phyloP scores from a whole-genome alignment of 1,140 invertebrate species.

The Lordiphosa collinella region DNA sequence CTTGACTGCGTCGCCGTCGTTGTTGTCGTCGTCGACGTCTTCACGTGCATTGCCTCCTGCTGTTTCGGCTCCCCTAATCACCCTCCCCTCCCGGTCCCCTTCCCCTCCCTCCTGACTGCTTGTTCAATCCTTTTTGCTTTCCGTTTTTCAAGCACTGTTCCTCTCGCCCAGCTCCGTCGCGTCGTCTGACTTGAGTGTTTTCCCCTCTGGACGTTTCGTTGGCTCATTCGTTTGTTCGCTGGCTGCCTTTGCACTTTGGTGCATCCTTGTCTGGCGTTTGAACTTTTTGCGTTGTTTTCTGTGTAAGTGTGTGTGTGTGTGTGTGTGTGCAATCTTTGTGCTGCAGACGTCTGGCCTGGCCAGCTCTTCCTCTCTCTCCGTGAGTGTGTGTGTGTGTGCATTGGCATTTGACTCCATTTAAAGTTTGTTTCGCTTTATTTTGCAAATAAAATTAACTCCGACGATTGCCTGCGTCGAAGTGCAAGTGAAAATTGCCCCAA shows the following conservation, averaged over 20 bases:
- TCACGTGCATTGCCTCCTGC: constrained; percentile 73
- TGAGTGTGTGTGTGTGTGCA: constrained; percentile 40
- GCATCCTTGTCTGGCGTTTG: constrained; percentile 77
- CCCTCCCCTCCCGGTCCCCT: not conserved
- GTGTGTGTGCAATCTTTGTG: constrained; percentile 70
- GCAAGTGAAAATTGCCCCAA: constrained; percentile 59
- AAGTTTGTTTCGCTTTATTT: constrained; percentile 77
- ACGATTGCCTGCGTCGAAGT: constrained; percentile 50
- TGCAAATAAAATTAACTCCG: constrained; percentile 77
- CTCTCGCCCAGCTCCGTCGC: constrained; percentile 20
- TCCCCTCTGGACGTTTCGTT: not conserved
- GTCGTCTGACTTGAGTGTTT: constrained; percentile 55
- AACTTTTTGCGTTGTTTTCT: constrained; percentile 69
- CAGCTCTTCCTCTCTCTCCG: constrained; percentile 7
- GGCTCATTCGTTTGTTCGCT: constrained; percentile 49
- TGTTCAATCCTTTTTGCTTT: constrained; percentile 74
- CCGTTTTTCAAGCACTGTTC: constrained; percentile 64
- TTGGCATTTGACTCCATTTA: constrained; percentile 77
- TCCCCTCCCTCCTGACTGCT: constrained; percentile 26
- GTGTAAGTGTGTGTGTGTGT: constrained; percentile 41
- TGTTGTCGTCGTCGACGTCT: constrained; percentile 22
- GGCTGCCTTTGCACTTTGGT: constrained; percentile 76
- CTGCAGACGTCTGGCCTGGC: constrained; percentile 66
- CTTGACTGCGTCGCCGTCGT: constrained; percentile 46
- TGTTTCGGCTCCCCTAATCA: constrained; percentile 44